Conservation (phyloP, 1,140 invertebrate genomes). For the Yoshiicerus persimilis region DNA sequence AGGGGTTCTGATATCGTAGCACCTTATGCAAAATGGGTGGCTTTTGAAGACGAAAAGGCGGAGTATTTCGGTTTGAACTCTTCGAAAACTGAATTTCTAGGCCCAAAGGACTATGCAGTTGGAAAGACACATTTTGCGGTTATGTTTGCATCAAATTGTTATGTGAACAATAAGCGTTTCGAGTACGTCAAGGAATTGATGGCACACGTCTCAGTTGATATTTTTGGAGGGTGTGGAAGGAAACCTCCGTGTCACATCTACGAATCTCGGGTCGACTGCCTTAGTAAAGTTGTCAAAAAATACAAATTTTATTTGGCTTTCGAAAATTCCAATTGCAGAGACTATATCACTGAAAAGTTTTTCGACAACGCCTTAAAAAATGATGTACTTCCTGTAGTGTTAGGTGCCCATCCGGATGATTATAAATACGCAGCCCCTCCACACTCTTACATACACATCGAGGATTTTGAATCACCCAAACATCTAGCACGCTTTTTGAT, state of each 20-base stretch:
- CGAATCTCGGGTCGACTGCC: conserved; percentile 56
- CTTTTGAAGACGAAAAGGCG: not conserved
- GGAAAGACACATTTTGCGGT: conserved; percentile 63
- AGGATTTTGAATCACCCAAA: conserved; percentile 57
- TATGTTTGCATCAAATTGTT: conserved; percentile 68
- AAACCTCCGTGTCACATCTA: conserved; percentile 52
- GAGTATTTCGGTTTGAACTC: not conserved
- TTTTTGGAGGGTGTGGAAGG: conserved; percentile 67
- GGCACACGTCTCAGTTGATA: conserved; percentile 63
- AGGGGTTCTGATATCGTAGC: not conserved
- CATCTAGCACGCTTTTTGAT: conserved; percentile 60
- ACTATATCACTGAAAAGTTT: conserved; percentile 96
- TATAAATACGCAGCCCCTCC: conserved; percentile 63
- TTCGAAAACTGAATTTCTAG: not conserved
- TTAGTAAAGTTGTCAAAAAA: not conserved
- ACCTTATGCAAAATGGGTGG: not conserved
- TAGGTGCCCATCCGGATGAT: conserved; percentile 60
- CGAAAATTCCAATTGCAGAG: conserved; percentile 92
- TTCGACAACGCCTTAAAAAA: conserved; percentile 71
- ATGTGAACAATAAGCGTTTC: conserved; percentile 58
- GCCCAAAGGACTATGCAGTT: conserved; percentile 62
- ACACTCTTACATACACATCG: conserved; percentile 65
- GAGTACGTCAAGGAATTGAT: conserved; percentile 60
- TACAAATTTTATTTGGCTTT: conserved; percentile 87
- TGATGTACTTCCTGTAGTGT: conserved; percentile 67